These are phyloP conservation scores for Eptatretus atami DNA, from an alignment of 2,797 vertebrate species.

Conservation along the genomic window DNA sequence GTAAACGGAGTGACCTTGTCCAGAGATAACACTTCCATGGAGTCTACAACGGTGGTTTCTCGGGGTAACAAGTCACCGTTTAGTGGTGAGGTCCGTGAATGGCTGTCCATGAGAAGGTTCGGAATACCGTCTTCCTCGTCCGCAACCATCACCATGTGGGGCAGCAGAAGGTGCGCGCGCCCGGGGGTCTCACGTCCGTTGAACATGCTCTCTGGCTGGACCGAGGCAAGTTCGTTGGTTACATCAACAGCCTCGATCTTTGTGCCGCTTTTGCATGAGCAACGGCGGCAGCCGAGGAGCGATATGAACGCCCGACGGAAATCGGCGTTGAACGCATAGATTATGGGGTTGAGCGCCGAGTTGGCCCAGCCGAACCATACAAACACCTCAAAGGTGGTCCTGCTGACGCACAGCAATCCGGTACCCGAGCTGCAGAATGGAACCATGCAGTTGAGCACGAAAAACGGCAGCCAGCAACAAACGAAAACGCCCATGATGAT, in stretches of 20 bases:
- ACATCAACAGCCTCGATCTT: conserved; percentile 21
- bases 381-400: conserved; percentile 22
- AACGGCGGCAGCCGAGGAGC: conserved; percentile 22
- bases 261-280: conserved; percentile 12
- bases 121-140: too few species aligned
- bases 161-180: too few species aligned
- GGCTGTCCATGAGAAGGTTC: too few species aligned
- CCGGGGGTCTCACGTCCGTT: conserved; percentile 10
- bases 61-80: too few species aligned
- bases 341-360: conserved; percentile 27
- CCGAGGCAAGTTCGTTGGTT: conserved; percentile 30
- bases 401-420: conserved; percentile 18
- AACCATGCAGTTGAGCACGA: conserved; percentile 29
- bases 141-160: too few species aligned
- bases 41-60: too few species aligned
- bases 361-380: conserved; percentile 39
- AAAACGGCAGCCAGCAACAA: conserved; percentile 35
- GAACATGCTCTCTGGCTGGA: conserved; percentile 20
- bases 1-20: too few species aligned
- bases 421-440: conserved; percentile 17
- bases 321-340: conserved; percentile 31
- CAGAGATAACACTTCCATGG: too few species aligned
- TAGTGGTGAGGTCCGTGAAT: too few species aligned
- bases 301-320: conserved; percentile 24
- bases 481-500: conserved; percentile 29